Evolutionary conservation across 1,140 invertebrate species (phyloP).

Genomic region (Halesus radiatus): DNA sequence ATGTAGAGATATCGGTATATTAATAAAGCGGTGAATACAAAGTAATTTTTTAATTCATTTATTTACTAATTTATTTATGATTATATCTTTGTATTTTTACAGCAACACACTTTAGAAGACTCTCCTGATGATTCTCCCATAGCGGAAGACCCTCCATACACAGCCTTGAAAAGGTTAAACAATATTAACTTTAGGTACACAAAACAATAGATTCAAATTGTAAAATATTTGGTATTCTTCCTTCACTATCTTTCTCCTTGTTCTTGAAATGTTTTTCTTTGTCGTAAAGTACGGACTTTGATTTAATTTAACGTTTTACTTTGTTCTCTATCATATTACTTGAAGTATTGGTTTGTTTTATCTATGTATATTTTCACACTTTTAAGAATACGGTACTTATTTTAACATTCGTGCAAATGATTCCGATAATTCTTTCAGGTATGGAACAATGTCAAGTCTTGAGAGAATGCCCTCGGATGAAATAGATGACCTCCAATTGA

Average conservation of each 20-base stretch:
- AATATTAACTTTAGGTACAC: constrained; percentile 25
- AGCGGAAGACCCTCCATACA: constrained; percentile 72
- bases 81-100: constrained; percentile 32
- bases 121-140: constrained; percentile 72
- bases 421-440: constrained; percentile 60
- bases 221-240: not conserved
- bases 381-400: too few relatives aligned
- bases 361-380: too few relatives aligned
- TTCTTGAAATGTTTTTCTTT: too few relatives aligned
- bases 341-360: too few relatives aligned
- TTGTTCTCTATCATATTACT: too few relatives aligned
- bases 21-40: too few relatives aligned
- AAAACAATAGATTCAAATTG: constrained; percentile 14
- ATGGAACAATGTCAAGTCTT: constrained; percentile 84
- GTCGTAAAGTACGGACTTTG: too few relatives aligned
- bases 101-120: constrained; percentile 62
- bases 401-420: too few relatives aligned
- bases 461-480: constrained; percentile 76
- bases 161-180: constrained; percentile 65
- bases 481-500: constrained; percentile 62
- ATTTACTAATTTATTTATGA: not conserved
- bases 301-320: too few relatives aligned
- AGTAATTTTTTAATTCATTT: too few relatives aligned
- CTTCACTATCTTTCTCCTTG: not conserved
- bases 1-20: too few relatives aligned